These are phyloP conservation scores for Platysternon megacephalum DNA, from an alignment of 2,113 vertebrate species.

Conservation along the genomic window DNA sequence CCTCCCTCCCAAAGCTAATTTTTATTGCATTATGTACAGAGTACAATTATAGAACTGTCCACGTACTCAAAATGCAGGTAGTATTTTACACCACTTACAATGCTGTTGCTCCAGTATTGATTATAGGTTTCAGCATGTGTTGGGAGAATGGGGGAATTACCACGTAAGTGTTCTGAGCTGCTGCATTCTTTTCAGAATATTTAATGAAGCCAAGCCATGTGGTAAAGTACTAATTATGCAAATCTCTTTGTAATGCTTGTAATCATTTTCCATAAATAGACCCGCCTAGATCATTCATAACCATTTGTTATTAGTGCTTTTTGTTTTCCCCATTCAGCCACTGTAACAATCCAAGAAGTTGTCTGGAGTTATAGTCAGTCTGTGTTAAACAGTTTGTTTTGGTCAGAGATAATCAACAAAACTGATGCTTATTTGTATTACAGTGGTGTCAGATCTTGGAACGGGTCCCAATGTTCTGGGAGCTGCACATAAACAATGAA, in stretches of 20 bases:
- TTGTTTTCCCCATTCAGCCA: constrained; percentile 11
- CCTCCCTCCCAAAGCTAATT: background rate
- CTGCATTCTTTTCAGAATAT: constrained; percentile 13
- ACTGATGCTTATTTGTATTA: background rate
- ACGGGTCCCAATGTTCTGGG: background rate
- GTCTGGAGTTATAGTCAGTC: background rate
- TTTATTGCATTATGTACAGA: background rate
- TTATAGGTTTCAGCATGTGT: background rate
- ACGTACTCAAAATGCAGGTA: constrained; percentile 9
- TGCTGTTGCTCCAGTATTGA: background rate
- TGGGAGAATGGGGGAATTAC: constrained; percentile 3
- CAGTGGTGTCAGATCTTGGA: background rate
- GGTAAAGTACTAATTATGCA: constrained; percentile 7
- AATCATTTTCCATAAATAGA: constrained; percentile 13
- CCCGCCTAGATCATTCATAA: background rate
- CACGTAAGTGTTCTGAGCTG: background rate
- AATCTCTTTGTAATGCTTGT: constrained; percentile 12
- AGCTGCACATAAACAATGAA: background rate
- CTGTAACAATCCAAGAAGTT: constrained; percentile 23
- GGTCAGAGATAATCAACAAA: background rate
- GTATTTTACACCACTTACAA: background rate
- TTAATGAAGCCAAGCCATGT: constrained; percentile 24
- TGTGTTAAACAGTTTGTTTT: constrained; percentile 24
- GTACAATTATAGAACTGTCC: background rate
- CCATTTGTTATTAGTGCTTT: constrained; percentile 36